These are phyloP conservation scores for Druon quercuslanigerum DNA, from an alignment of 1,140 invertebrate species.

Conservation along the genomic window DNA sequence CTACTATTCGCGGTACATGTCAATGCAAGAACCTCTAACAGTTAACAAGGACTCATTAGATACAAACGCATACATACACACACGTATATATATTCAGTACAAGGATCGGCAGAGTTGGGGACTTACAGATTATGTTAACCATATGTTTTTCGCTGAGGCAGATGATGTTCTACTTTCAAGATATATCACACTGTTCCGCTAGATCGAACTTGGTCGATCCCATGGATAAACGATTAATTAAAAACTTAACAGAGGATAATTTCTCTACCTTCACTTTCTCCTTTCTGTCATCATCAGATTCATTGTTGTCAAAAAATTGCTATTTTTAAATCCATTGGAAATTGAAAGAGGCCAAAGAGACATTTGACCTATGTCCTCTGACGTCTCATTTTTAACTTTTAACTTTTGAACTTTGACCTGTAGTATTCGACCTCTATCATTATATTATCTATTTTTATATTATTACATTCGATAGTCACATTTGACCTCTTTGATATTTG, in stretches of 20 bases:
- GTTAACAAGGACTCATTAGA: conserved; percentile 32
- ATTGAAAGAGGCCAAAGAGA: no score
- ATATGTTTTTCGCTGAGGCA: conserved; percentile 48
- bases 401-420: no score
- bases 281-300: neutral
- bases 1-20: conserved; percentile 11
- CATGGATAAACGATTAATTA: conserved; percentile 14
- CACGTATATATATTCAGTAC: conserved; percentile 35
- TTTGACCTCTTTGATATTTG: no score
- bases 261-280: neutral
- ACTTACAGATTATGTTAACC: conserved; percentile 46
- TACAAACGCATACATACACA: conserved; percentile 8
- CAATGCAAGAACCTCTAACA: neutral
- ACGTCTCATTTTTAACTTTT: no score
- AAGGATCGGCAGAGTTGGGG: conserved; percentile 32
- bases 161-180: conserved; percentile 64
- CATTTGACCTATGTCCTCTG: no score
- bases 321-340: no score
- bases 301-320: no score
- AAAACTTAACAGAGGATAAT: conserved; percentile 33
- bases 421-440: no score
- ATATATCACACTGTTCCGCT: conserved; percentile 53
- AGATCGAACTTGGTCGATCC: conserved; percentile 43
- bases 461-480: no score
- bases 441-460: no score